Evolutionary conservation across 2,113 vertebrate species (phyloP).

Genomic region (Notechis scutatus): DNA sequence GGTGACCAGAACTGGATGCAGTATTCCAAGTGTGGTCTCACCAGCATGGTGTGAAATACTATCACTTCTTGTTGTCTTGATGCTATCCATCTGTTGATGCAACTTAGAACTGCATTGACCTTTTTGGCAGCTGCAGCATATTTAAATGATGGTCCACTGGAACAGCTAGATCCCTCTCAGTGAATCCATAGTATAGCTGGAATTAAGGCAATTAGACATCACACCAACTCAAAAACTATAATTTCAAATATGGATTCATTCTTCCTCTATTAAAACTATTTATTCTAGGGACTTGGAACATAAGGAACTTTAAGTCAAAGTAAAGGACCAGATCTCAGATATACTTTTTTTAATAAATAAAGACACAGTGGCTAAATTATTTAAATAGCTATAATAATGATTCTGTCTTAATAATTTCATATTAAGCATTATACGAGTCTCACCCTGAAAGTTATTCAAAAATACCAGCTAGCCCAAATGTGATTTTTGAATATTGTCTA

Average conservation of each 20-base stretch:
- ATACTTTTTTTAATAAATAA: background rate
- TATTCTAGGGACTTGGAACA: background rate
- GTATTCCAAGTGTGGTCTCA: too few relatives aligned
- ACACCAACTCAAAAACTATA: background rate
- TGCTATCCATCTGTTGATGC: too few relatives aligned
- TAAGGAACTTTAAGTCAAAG: background rate
- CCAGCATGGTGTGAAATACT: too few relatives aligned
- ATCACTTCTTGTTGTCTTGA: too few relatives aligned
- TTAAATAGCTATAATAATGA: too few relatives aligned
- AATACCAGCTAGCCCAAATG: background rate
- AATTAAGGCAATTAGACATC: background rate
- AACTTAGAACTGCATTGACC: too few relatives aligned
- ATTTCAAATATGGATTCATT: background rate
- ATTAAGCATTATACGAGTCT: background rate
- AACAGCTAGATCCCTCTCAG: background rate
- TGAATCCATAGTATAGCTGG: background rate
- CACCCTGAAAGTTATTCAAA: background rate
- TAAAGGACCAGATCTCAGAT: background rate
- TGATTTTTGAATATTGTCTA: background rate
- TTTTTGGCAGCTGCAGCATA: too few relatives aligned
- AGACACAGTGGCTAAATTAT: background rate
- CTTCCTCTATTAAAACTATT: background rate
- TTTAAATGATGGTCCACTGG: too few relatives aligned
- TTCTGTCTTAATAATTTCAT: background rate
- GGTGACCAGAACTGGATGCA: too few relatives aligned